Percentiles rank a stretch among this genome's conserved stretches.
Conservation (phyloP, 2,888 invertebrate species). For the Caenorhabditis doughertyi region DNA sequence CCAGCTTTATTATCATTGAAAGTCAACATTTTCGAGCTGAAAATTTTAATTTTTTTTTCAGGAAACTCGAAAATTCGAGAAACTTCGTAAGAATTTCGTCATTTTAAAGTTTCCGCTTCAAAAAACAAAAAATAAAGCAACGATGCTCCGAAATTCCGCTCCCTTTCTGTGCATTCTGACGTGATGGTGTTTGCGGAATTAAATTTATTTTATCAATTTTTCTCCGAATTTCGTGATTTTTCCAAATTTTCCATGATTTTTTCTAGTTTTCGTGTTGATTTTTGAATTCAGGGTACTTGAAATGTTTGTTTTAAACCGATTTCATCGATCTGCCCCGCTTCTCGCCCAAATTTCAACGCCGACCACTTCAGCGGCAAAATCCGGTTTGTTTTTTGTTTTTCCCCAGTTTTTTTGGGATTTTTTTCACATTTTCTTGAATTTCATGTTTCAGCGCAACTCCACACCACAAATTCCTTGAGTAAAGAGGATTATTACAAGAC, state of each 20-base stretch:
- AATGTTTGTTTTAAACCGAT: conserved; percentile 61
- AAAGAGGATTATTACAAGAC: conserved; percentile 92
- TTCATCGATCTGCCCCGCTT: conserved; percentile 50
- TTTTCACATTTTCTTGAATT: neutral
- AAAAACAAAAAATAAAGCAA: conserved; percentile 12
- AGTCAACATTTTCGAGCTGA: conserved; percentile 63
- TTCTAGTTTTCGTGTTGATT: neutral
- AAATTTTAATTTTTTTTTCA: no score
- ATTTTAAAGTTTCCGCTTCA: neutral
- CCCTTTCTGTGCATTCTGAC: conserved; percentile 30
- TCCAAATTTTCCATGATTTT: conserved; percentile 8
- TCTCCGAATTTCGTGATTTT: neutral
- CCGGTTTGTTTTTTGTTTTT: conserved; percentile 21
- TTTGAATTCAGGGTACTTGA: conserved; percentile 49
- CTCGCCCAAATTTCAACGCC: conserved; percentile 49
- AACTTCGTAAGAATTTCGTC: conserved; percentile 14
- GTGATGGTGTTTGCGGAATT: conserved; percentile 55
- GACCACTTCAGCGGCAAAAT: conserved; percentile 53
- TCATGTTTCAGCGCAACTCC: conserved; percentile 50
- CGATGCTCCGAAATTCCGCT: conserved; percentile 22
- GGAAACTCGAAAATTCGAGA: neutral
- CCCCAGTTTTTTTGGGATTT: neutral
- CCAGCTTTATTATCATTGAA: conserved; percentile 83
- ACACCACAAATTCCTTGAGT: conserved; percentile 38
- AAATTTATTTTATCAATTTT: conserved; percentile 5